Base-by-base conservation (phyloP, 2,113 vertebrate genomes). In the Leuciscus idus region DNA sequence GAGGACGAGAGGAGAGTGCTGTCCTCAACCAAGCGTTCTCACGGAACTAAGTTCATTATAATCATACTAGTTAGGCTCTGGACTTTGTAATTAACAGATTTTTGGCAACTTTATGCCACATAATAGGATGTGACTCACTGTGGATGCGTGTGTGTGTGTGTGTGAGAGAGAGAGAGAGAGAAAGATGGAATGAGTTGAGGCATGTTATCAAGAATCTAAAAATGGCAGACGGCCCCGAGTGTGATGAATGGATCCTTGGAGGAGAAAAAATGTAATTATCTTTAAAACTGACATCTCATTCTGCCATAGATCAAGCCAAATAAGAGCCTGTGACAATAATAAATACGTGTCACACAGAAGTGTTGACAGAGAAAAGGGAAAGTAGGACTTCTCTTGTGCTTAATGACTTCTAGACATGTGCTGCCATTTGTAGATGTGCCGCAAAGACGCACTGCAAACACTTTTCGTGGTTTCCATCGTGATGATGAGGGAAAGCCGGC, bases 131-230 rank as follows among this genome's bases (percentile, higher is more conserved):
- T 68, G 81, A 52, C n/a, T 50, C 52, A n/a, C 26, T 26, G 36
- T 30, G 33, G 26, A 57, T 86, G 48, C 33, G 68, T 70, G 61
- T 33, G 36, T 33, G 48, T 19, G 81, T 10, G 21, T 33, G 36
- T 33, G 48, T 19, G 81, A 6, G 21, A 46, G 1, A 36, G 28
- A 46, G 55, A 33, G 74, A 68, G 66, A 17, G 50, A 57, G 75
- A 52, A 55, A 55, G 46, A 30, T 57, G 28, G 28, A 84, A 82
- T 52, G 28, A 87, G 83, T 78, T 39, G 64, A 87, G 83, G 26
- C 85, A 87, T 85, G 88, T 87, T 52, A 83, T 83, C 81, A 52
- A 83, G 81, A 68, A 52, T 70, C 64, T 83, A 83, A 83, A 82
- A 83, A 83, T 83, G 81, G 81, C 61, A 48, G 48, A 83, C 26